Conservation (phyloP, 2,888 invertebrate genomes). For the Minunthozetes semirufus region DNA sequence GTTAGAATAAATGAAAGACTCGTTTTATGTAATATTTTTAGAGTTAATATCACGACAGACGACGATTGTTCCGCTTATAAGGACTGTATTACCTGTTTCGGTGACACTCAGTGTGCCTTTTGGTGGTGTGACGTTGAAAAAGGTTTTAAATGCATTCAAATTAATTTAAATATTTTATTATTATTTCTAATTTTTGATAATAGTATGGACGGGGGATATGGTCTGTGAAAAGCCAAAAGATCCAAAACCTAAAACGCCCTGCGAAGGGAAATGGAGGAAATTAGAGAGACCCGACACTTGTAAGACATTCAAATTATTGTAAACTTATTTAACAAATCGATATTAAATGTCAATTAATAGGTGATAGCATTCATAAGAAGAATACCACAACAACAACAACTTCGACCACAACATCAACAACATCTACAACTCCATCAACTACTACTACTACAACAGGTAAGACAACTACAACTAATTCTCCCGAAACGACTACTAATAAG, state of each 20-base stretch:
- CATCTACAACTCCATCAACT: not conserved
- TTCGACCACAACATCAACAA: not conserved
- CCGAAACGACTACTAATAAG: not conserved
- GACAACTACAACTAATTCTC: not conserved
- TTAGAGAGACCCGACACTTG: not conserved
- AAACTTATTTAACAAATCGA: too few species aligned
- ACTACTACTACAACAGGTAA: not conserved
- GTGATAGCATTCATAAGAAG: too few species aligned
- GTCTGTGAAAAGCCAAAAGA: not conserved
- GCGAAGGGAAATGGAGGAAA: not conserved
- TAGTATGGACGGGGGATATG: not conserved
- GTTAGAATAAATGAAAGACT: too few species aligned
- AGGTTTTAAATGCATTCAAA: too few species aligned
- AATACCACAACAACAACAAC: not conserved
- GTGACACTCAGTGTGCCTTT: not conserved
- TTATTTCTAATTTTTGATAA: not conserved
- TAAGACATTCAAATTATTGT: not conserved
- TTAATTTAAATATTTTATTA: too few species aligned
- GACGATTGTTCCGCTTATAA: not conserved
- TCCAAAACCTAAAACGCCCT: not conserved
- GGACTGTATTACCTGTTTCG: not conserved
- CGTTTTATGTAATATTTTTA: not conserved
- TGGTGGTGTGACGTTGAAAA: not conserved
- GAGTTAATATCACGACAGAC: not conserved
- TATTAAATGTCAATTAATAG: too few species aligned